Evolutionary conservation across 2,888 invertebrate species (phyloP).

Genomic region (Cyclophora punctaria): DNA sequence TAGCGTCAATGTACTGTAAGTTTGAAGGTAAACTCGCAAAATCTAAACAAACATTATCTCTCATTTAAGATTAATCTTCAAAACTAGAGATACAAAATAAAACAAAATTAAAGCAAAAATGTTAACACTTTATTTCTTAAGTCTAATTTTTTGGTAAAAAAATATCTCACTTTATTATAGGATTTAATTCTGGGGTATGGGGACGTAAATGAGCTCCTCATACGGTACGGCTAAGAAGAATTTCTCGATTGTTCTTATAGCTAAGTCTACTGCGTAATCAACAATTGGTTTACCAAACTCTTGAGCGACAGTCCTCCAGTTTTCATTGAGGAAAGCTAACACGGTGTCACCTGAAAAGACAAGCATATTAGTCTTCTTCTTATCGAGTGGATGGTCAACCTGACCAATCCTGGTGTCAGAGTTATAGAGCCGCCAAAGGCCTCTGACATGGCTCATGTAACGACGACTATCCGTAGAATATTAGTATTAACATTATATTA

Average conservation of each 20-base stretch:
- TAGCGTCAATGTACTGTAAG: too few species aligned
- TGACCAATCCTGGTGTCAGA: too few species aligned
- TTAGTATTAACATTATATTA: too few species aligned
- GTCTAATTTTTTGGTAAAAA: conserved; percentile 11
- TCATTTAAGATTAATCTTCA: too few species aligned
- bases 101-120: conserved; percentile 2
- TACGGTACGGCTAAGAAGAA: conserved; percentile 59
- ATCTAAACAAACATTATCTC: too few species aligned
- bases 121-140: conserved; percentile 1
- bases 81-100: not conserved
- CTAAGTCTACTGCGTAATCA: conserved; percentile 59
- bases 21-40: too few species aligned
- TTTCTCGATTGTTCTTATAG: conserved; percentile 50
- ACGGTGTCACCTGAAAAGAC: conserved; percentile 47
- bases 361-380: too few species aligned
- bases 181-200: conserved; percentile 33
- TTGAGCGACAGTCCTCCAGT: conserved; percentile 55
- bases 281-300: conserved; percentile 66
- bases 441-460: too few species aligned
- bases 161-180: conserved; percentile 15
- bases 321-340: conserved; percentile 52
- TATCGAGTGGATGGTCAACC: too few species aligned
- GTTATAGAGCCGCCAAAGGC: too few species aligned
- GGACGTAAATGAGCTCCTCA: conserved; percentile 52
- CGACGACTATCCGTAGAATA: too few species aligned